These are phyloP conservation scores for Lophochroa leadbeateri DNA, from an alignment of 2,113 vertebrate genomes.

Conservation along the genomic window DNA sequence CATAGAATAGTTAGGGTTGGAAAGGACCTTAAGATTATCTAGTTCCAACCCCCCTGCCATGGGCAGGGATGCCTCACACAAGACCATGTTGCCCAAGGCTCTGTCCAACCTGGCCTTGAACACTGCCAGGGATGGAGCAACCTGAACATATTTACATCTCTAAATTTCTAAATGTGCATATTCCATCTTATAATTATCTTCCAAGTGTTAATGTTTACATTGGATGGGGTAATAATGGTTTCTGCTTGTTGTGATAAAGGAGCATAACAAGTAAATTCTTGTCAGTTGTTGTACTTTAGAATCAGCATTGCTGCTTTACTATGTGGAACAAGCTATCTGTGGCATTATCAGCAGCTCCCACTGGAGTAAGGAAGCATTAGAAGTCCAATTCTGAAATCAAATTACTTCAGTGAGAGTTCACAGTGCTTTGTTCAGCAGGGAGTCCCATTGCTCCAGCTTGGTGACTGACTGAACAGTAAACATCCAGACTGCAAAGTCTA, in stretches of 20 bases:
- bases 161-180: neutral
- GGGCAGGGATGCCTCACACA: neutral
- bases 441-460: neutral
- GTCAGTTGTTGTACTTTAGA: neutral
- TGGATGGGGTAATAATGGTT: neutral
- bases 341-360: neutral
- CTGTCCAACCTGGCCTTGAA: neutral
- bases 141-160: neutral
- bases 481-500: neutral
- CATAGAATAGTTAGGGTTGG: neutral
- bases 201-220: neutral
- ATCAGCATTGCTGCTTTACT: neutral
- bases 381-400: neutral
- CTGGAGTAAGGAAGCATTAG: neutral
- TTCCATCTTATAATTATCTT: neutral
- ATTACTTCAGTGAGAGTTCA: neutral
- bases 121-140: neutral
- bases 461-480: neutral
- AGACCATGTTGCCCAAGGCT: neutral
- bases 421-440: neutral
- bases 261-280: neutral
- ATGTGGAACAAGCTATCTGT: neutral
- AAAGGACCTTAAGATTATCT: neutral
- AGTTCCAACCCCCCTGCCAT: neutral
- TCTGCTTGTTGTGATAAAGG: neutral